Evolutionary conservation across 2,113 vertebrate species (phyloP), one percentile per base, ranked within the genome.

Genomic region (Muntiacus muntjak): DNA sequence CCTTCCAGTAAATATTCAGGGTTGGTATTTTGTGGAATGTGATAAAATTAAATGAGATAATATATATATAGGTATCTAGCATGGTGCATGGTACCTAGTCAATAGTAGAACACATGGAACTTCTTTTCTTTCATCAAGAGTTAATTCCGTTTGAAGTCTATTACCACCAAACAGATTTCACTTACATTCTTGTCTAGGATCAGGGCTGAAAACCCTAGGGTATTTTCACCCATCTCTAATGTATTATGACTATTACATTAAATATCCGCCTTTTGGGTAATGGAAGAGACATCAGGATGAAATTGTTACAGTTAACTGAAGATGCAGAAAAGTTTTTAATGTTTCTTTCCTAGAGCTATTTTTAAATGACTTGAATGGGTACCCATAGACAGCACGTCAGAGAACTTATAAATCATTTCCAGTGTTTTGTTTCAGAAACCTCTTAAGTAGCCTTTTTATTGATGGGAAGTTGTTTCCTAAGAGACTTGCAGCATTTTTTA

Each of bases 361-460:
- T 43, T 43, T 95, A 67, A 55, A 74, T 96, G 57, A 91, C 55
- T 91, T 79, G 43, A 93, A 23, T 87, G 74, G 26, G 62, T 87
- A 57, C 30, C 52, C 15, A 13, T 4, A 58, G 58, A 40, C 47
- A 86, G 36, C 28, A 76, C 33, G 17, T 62, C 57, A 92, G 71
- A 57, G 87, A 90, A 87, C 47, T 62, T 74, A 62, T 57, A 95
- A 71, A 79, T 71, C 54, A 45, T 23, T 78, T 67, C 5, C 40
- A 82, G 76, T 78, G 50, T 87, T 91, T 96, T 81, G 16, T 64
- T 92, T 89, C 6, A 93, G 52, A 91, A 94, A 30, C 86, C 43
- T 96, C 90, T 81, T 62, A 95, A 28, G 36, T 92, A 58, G 71
- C 19, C 23, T 94, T 95, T 95, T 91, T 57, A 78, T 94, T 94